A percentile compares a stretch with the other conserved stretches of the same genome.
These are phyloP conservation scores for Cheilosia pagana DNA, from an alignment of 2,888 invertebrate species.

Conservation along the genomic window DNA sequence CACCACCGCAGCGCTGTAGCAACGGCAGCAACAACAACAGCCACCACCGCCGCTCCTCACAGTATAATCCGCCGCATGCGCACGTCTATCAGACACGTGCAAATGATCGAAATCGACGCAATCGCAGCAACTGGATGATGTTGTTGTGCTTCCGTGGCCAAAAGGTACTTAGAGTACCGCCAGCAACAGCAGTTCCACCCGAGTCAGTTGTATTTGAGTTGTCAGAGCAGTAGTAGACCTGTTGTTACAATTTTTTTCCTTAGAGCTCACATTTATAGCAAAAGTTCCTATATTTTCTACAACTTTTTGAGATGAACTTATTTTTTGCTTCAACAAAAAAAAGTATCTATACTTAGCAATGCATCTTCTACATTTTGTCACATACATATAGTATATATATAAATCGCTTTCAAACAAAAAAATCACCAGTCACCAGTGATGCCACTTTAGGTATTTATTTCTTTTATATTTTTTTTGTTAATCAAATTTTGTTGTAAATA, in stretches of 20 bases:
- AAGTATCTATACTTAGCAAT: slow-evolving; percentile 7
- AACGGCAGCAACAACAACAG: slow-evolving; percentile 58
- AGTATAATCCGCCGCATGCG: slow-evolving; percentile 53
- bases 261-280: slow-evolving; percentile 63
- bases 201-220: slow-evolving; percentile 84
- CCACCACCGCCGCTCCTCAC: slow-evolving; percentile 57
- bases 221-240: slow-evolving; percentile 82
- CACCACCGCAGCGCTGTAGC: slow-evolving; percentile 78
- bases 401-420: slow-evolving; percentile 30
- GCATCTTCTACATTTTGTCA: slow-evolving; percentile 27
- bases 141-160: slow-evolving; percentile 82
- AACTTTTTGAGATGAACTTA: slow-evolving; percentile 31
- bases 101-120: slow-evolving; percentile 50
- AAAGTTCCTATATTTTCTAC: slow-evolving; percentile 56
- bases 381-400: slow-evolving; percentile 13
- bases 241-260: slow-evolving; percentile 46
- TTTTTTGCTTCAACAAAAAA: slow-evolving; percentile 19
- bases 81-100: slow-evolving; percentile 57
- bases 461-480: neutral
- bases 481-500: slow-evolving; percentile 15
- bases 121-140: slow-evolving; percentile 80
- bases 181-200: slow-evolving; percentile 82
- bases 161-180: slow-evolving; percentile 83
- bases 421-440: slow-evolving; percentile 24
- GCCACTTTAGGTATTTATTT: slow-evolving; percentile 40